Conservation (phyloP, 2,113 vertebrate species). For the Erinaceus europaeus region DNA sequence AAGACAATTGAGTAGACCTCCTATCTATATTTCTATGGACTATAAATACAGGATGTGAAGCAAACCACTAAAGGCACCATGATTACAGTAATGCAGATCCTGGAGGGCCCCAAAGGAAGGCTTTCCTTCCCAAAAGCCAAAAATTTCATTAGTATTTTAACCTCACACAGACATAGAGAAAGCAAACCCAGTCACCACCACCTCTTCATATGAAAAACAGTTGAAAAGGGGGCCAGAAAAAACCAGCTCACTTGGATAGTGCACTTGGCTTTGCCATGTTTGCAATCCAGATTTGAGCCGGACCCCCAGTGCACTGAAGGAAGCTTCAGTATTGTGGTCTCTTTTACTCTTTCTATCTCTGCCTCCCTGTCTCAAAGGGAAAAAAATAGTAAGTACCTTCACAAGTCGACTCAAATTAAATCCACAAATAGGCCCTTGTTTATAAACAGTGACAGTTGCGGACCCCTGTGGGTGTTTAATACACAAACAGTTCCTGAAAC, state of each 20-base stretch:
- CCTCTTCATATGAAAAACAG: constrained; percentile 47
- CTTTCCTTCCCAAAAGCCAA: background rate
- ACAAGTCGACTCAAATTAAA: constrained; percentile 37
- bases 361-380: too few species aligned
- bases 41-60: constrained; percentile 9
- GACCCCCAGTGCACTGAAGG: too few species aligned
- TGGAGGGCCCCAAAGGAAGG: background rate
- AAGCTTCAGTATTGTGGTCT: too few species aligned
- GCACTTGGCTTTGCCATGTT: too few species aligned
- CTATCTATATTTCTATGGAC: background rate
- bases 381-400: constrained; percentile 12
- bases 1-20: background rate
- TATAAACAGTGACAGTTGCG: background rate
- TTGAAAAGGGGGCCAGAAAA: too few species aligned
- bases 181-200: background rate
- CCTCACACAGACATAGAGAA: constrained; percentile 16
- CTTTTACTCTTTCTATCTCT: too few species aligned
- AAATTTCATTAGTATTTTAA: constrained; percentile 19
- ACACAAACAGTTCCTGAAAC: constrained; percentile 27
- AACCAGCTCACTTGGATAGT: too few species aligned
- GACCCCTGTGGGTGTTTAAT: constrained; percentile 26
- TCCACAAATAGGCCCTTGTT: constrained; percentile 8
- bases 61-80: background rate
- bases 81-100: background rate
- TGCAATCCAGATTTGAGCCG: too few species aligned